Evolutionary conservation across 35 echinoderm and acorn worm species (phyloP).

Genomic region (Hemicentrotus pulcherrimus): DNA sequence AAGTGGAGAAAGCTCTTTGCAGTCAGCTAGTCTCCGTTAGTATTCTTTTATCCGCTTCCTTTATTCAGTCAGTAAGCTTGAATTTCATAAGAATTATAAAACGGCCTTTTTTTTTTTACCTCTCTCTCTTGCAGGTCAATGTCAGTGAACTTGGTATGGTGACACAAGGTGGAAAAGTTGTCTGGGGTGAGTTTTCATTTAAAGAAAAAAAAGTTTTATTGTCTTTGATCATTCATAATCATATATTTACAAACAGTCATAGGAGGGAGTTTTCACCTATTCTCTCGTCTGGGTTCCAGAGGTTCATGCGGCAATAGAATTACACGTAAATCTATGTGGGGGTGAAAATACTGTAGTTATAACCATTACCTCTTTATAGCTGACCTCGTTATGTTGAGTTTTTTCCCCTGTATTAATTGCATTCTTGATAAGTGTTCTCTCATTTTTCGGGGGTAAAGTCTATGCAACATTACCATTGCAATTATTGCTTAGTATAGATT

Average conservation of each 20-base stretch:
- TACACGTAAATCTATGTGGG: background rate
- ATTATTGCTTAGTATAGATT: too few species aligned
- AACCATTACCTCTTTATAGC: background rate
- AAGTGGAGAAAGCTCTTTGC: background rate
- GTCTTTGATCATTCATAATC: too few species aligned
- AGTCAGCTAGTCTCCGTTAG: background rate
- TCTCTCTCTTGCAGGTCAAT: conserved; percentile 77
- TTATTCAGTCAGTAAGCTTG: background rate
- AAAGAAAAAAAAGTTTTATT: too few species aligned
- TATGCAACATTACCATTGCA: too few species aligned
- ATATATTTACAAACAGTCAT: too few species aligned
- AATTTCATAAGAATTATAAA: background rate
- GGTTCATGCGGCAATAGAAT: background rate
- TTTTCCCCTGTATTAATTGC: background rate
- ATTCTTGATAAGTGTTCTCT: background rate
- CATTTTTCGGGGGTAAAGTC: background rate
- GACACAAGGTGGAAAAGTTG: conserved; percentile 96
- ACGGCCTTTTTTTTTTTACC: background rate
- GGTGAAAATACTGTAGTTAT: background rate
- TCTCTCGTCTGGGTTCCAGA: background rate
- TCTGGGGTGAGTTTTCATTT: conserved; percentile 85
- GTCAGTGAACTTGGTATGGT: conserved; percentile 98
- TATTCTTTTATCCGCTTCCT: background rate
- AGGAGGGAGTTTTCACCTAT: too few species aligned
- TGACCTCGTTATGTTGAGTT: background rate